Evolutionary conservation across 2,113 vertebrate genomes (phyloP), one percentile per base, ranked within the genome.

Genomic region (Telmatochromis sp.): DNA sequence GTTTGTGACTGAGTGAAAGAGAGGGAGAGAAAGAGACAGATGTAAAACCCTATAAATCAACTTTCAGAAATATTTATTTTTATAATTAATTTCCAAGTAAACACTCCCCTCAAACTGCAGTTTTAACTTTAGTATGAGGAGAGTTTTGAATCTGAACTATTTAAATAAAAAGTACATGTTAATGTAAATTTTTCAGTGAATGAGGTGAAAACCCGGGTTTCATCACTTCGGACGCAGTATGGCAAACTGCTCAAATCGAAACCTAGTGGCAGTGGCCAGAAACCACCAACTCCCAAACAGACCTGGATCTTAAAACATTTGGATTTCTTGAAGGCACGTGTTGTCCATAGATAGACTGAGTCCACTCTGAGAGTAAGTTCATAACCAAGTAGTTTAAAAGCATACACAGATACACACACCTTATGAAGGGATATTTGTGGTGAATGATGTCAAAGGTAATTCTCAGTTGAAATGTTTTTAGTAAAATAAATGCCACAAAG

Each of bases 271-370:
- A 53, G 9, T 53, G 51, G 51, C 51, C 51, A 51, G 19, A 51
- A 51, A 51, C 8, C 49, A 51, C 17, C 49, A 51, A 51, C 8
- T 53, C 49, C 49, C 45, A 49, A 49, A 49, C 2, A 49, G 15
- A 4, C 0, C 45, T 49, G 45, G 45, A 49, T 17, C 0, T 49
- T 17, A 47, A 49, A 49, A 49, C 0, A 3, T 1, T 8, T 3
- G 1, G 45, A 17, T 17, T 49, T 49, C 45, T 9, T 49, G 47
- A 49, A 53, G 9, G 49, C 19, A 53, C 9, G 0, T 53, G 49
- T 53, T n/a, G 5, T 51, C 5, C 9, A n/a, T 51, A 51, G 49
- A 51, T 0, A 49, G 1, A 19, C 15, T 0, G 47, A 19, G 47
- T 49, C 47, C 0, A 9, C 47, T 49, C 47, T 9, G 47, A 49